Evolutionary conservation across 2,888 invertebrate genomes (phyloP).

Genomic region (Aethes cnicana): DNA sequence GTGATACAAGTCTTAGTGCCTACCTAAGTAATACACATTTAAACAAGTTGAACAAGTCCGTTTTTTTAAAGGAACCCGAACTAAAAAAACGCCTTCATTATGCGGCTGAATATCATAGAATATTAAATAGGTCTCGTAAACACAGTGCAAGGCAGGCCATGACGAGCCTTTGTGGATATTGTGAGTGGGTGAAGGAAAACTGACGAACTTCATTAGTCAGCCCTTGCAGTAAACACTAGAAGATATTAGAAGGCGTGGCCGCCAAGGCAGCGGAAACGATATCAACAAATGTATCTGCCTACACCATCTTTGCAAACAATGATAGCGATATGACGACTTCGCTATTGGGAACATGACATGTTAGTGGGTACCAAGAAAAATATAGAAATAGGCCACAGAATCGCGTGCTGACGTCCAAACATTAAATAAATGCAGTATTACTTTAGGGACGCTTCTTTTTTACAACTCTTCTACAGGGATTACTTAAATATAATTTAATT

Average conservation of each 20-base stretch:
- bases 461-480: too few relatives aligned
- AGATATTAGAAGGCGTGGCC: slow-evolving; percentile 22
- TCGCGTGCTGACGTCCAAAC: too few relatives aligned
- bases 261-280: slow-evolving; percentile 16
- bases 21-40: too few relatives aligned
- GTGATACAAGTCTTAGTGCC: too few relatives aligned
- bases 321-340: background rate
- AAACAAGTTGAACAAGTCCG: too few relatives aligned
- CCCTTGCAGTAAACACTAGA: slow-evolving; percentile 21
- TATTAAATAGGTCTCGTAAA: slow-evolving; percentile 29
- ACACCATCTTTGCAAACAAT: slow-evolving; percentile 10
- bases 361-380: too few relatives aligned
- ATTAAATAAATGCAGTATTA: too few relatives aligned
- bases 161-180: slow-evolving; percentile 46
- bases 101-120: slow-evolving; percentile 14
- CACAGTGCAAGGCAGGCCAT: slow-evolving; percentile 43
- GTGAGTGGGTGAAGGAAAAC: slow-evolving; percentile 42
- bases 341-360: background rate
- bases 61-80: too few relatives aligned
- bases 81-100: too few relatives aligned
- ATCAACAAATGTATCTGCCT: slow-evolving; percentile 15
- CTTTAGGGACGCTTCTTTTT: too few relatives aligned
- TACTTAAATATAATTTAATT: too few relatives aligned
- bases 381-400: too few relatives aligned
- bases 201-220: slow-evolving; percentile 37